Percentiles rank a stretch among this genome's conserved stretches.
Conservation (phyloP, 2,888 invertebrate genomes). For the Monoplex corrugatus region DNA sequence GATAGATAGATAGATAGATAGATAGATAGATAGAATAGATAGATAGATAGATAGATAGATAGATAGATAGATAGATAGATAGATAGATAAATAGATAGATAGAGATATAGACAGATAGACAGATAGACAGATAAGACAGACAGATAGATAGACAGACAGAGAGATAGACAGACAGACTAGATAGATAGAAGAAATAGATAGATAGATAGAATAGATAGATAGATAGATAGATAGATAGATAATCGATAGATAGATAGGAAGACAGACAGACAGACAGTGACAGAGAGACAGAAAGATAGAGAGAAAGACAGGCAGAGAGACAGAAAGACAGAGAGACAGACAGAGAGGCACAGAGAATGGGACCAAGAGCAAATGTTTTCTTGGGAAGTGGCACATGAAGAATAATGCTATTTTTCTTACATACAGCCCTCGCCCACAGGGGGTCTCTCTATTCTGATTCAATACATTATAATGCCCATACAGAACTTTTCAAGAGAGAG, state of each 20-base stretch:
- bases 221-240: neutral
- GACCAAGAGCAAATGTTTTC: too few relatives aligned
- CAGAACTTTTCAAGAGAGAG: too few relatives aligned
- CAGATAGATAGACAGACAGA: neutral
- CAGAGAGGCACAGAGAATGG: neutral
- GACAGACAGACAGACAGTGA: neutral
- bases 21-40: neutral
- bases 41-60: neutral
- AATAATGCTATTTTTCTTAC: too few relatives aligned
- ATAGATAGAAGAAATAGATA: neutral
- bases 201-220: neutral
- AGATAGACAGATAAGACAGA: neutral
- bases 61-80: too few relatives aligned
- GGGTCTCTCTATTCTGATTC: too few relatives aligned
- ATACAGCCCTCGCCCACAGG: too few relatives aligned
- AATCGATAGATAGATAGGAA: neutral
- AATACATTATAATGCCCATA: too few relatives aligned
- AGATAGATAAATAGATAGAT: neutral
- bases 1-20: neutral
- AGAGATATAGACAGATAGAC: neutral
- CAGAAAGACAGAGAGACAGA: neutral
- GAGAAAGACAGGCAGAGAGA: neutral
- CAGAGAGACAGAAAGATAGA: neutral
- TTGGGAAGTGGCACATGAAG: too few relatives aligned
- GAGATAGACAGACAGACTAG: neutral